These are phyloP conservation scores for Falco columbarius DNA, from an alignment of 2,797 vertebrate species.

Conservation along the genomic window DNA sequence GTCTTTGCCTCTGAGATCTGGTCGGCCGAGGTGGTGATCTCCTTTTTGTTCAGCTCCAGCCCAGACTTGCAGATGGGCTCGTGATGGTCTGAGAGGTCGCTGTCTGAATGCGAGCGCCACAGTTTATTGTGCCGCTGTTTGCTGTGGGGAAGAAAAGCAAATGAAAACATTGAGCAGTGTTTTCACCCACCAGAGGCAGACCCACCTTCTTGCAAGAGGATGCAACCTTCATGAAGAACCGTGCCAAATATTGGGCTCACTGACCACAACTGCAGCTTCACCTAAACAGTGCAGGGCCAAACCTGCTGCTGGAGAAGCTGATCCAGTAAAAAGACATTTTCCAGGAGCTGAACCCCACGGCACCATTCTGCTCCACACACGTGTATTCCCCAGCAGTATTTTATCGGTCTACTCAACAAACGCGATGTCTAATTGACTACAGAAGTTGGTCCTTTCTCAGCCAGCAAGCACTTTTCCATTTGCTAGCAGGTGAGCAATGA, in stretches of 20 bases:
- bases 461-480: not conserved
- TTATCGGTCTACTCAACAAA: not conserved
- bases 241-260: not conserved
- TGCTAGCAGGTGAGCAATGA: not conserved
- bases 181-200: not conserved
- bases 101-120: conserved; percentile 96
- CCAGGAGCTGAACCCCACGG: not conserved
- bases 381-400: not conserved
- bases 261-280: not conserved
- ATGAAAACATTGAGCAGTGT: not conserved
- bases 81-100: conserved; percentile 89
- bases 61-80: conserved; percentile 83
- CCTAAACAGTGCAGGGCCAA: not conserved
- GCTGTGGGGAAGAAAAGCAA: conserved; percentile 73
- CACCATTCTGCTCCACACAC: not conserved
- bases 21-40: conserved; percentile 86
- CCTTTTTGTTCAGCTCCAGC: conserved; percentile 83
- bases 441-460: not conserved
- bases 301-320: not conserved
- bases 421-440: not conserved
- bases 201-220: not conserved
- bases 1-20: conserved; percentile 83
- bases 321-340: not conserved
- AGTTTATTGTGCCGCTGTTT: conserved; percentile 97
- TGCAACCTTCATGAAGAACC: not conserved